Base-by-base conservation (phyloP, 2,888 invertebrate genomes). In the Priocnemis perturbator region DNA sequence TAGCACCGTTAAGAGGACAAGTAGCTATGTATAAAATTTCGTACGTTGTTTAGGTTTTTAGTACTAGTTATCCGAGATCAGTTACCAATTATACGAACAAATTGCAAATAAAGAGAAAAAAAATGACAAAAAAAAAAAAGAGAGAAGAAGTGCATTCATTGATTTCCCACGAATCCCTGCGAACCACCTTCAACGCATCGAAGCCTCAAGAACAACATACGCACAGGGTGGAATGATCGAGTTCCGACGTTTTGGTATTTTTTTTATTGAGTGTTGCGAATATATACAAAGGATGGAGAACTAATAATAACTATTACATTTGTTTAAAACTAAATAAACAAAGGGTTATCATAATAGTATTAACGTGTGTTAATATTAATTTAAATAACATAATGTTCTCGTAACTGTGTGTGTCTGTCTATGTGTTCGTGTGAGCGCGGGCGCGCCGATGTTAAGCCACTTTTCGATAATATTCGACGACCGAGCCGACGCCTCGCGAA, bases 201-300 rank as follows among this genome's bases (percentile, higher is more conserved):
- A 5, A 15, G 1, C 26, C 15, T 30, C 3, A 26, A 57, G 53
- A 44, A 59, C n/a, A n/a, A n/a, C n/a, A n/a, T n/a, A n/a, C n/a
- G n/a, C n/a, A n/a, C 52, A 58, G 37, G 37, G 37, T 37, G 55
- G 64, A 63, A 64, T 57, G 58, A 62, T 26, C 52, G 37, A 56
- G 19, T 50, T 56, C 64, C 47, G 50, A 64, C 45, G 20, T 62
- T 62, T 11, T 57, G 23, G 48, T 60, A 48, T 64, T 68, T 67
- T 85, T 84, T 88, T 89, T 88, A 88, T 89, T 87, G 85, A 88
- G 85, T 87, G 85, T 87, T 88, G 85, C 85, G 86, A 86, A 87
- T 88, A 89, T 87, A 88, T 88, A 89, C 87, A 88, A 88, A 88
- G 87, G 85, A 87, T 87, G 79, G 78, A 87, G 85, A 87, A 88